These are phyloP conservation scores for Philhelius pedissequus DNA, from an alignment of 2,888 invertebrate genomes.

Conservation along the genomic window DNA sequence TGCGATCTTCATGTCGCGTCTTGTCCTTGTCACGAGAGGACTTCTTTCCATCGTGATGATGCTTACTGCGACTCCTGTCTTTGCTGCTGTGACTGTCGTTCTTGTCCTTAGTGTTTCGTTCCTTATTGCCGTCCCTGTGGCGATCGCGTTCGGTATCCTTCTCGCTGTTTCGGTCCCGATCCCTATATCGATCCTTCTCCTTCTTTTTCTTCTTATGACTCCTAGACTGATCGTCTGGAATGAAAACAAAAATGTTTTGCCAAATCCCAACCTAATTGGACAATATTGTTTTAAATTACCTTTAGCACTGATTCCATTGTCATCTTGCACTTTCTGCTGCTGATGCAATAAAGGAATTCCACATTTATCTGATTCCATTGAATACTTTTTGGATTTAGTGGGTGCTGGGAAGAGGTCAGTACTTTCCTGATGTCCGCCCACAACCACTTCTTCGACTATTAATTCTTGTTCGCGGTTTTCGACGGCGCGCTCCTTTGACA, in stretches of 20 bases:
- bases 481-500: slow-evolving; percentile 66
- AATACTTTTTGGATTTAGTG: slow-evolving; percentile 53
- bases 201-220: slow-evolving; percentile 78
- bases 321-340: slow-evolving; percentile 40
- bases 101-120: slow-evolving; percentile 49
- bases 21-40: slow-evolving; percentile 69
- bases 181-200: slow-evolving; percentile 75
- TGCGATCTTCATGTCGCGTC: slow-evolving; percentile 57
- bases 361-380: slow-evolving; percentile 35
- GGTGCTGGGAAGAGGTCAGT: slow-evolving; percentile 55
- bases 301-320: slow-evolving; percentile 38
- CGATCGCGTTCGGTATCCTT: slow-evolving; percentile 52
- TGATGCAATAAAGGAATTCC: neutral
- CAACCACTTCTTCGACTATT: neutral
- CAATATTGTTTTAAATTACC: slow-evolving; percentile 14
- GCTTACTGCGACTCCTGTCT: slow-evolving; percentile 46
- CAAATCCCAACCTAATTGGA: neutral
- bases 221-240: slow-evolving; percentile 71
- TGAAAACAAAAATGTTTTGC: neutral
- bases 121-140: slow-evolving; percentile 37
- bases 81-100: slow-evolving; percentile 2
- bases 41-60: slow-evolving; percentile 20
- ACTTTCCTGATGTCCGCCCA: slow-evolving; percentile 7
- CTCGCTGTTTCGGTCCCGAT: slow-evolving; percentile 69
- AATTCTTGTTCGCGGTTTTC: slow-evolving; percentile 35